Percentiles rank a stretch among this genome's conserved stretches.
phyloP scores from a whole-genome alignment of 1,140 invertebrate genomes.

The Oedothorax gibbosus region DNA sequence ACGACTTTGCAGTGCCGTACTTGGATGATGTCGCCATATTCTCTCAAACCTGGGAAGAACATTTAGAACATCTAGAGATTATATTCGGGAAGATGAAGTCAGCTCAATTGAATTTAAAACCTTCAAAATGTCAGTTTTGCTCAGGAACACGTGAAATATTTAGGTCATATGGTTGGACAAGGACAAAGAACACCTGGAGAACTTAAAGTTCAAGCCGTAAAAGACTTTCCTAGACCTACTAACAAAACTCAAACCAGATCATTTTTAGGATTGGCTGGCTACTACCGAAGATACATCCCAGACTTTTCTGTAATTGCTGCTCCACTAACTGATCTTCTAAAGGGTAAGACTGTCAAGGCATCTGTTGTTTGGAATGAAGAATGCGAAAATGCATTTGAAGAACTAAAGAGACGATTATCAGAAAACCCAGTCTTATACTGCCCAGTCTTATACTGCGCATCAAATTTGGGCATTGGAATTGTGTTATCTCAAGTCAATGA shows the following conservation, averaged over 20 bases:
- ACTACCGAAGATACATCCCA: slow-evolving; percentile 18
- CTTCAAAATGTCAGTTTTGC: slow-evolving; percentile 20
- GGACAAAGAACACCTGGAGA: background rate
- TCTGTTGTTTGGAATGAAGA: background rate
- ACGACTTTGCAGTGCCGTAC: slow-evolving; percentile 20
- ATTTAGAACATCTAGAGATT: background rate
- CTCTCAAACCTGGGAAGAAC: slow-evolving; percentile 23
- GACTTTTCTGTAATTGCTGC: slow-evolving; percentile 7
- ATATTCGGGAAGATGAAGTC: background rate
- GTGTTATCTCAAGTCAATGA: slow-evolving; percentile 8
- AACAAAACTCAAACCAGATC: background rate
- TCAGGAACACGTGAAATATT: slow-evolving; percentile 18
- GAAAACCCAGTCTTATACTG: slow-evolving; percentile 15
- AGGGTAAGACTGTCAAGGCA: background rate
- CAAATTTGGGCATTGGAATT: background rate
- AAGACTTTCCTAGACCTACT: slow-evolving; percentile 58
- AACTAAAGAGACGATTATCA: slow-evolving; percentile 21
- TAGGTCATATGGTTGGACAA: slow-evolving; percentile 11
- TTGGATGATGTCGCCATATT: slow-evolving; percentile 35
- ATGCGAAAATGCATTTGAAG: background rate
- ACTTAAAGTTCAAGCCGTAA: slow-evolving; percentile 62
- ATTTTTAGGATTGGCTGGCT: background rate
- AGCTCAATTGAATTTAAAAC: background rate
- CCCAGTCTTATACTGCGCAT: slow-evolving; percentile 22
- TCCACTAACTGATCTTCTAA: background rate